phyloP scores from a whole-genome alignment of 1,140 invertebrate genomes.

The Drosophila lini region DNA sequence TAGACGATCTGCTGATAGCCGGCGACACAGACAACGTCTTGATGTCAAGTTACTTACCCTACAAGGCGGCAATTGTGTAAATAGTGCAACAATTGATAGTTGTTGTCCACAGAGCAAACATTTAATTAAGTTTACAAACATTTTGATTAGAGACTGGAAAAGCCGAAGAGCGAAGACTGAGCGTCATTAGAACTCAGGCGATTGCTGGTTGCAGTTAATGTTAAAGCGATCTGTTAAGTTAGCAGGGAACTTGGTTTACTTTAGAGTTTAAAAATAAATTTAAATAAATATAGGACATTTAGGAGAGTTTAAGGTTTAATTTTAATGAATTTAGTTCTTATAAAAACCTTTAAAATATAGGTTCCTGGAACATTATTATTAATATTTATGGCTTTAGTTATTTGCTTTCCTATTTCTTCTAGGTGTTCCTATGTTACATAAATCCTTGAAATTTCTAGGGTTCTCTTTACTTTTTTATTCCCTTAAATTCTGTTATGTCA shows the following conservation, averaged over 20 bases:
- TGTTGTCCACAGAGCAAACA: constrained; percentile 43
- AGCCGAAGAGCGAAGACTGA: background rate
- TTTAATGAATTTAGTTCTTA: background rate
- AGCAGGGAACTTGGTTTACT: background rate
- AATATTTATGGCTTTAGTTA: background rate
- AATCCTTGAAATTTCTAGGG: background rate
- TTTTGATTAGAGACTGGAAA: constrained; percentile 46
- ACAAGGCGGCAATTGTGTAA: constrained; percentile 44
- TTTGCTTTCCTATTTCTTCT: background rate
- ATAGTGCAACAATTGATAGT: constrained; percentile 43
- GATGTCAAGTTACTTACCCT: constrained; percentile 9
- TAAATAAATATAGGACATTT: background rate
- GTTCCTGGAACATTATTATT: background rate
- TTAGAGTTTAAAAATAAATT: no score
- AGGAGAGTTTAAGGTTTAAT: background rate
- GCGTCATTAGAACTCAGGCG: background rate
- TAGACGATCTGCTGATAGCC: constrained; percentile 47
- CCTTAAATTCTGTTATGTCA: background rate
- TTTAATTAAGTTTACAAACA: constrained; percentile 59
- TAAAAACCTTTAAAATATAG: accelerated
- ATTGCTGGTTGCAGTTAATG: background rate
- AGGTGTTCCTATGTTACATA: background rate
- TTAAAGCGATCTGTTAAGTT: background rate
- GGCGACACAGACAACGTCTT: background rate
- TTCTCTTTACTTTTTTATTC: background rate